A percentile compares a stretch with the other conserved stretches of the same genome.
Evolutionary conservation across 2,888 invertebrate species (phyloP).

Genomic region (Hipparchia sbordonii): DNA sequence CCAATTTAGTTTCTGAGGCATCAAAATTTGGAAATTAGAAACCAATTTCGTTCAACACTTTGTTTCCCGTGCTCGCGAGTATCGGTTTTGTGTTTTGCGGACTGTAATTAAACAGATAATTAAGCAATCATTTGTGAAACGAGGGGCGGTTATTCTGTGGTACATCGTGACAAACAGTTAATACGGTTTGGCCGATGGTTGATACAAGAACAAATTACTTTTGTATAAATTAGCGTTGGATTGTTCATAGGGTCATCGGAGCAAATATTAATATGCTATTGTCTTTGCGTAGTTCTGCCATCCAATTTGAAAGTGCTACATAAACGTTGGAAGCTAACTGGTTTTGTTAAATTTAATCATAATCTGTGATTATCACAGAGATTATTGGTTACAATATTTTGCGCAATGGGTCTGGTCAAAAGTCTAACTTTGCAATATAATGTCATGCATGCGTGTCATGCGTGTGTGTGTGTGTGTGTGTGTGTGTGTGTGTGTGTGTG

Average conservation of each 20-base stretch:
- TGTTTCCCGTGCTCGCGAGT: constrained; percentile 39
- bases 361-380: too few species aligned
- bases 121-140: constrained; percentile 49
- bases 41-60: constrained; percentile 41
- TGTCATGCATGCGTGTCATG: too few species aligned
- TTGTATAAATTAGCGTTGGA: constrained; percentile 1
- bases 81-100: constrained; percentile 54
- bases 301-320: too few species aligned
- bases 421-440: too few species aligned
- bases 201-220: constrained; percentile 15
- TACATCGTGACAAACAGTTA: constrained; percentile 35
- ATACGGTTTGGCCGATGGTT: constrained; percentile 29
- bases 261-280: background rate
- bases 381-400: too few species aligned
- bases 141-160: constrained; percentile 39
- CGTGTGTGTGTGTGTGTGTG: too few species aligned
- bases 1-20: constrained; percentile 47
- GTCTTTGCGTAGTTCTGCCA: too few species aligned
- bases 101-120: constrained; percentile 62
- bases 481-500: too few species aligned
- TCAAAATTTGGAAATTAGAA: constrained; percentile 53
- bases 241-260: background rate
- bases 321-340: too few species aligned
- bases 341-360: too few species aligned
- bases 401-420: too few species aligned